These are phyloP conservation scores for Asobara japonica DNA, from an alignment of 1,140 invertebrate genomes.

Conservation along the genomic window DNA sequence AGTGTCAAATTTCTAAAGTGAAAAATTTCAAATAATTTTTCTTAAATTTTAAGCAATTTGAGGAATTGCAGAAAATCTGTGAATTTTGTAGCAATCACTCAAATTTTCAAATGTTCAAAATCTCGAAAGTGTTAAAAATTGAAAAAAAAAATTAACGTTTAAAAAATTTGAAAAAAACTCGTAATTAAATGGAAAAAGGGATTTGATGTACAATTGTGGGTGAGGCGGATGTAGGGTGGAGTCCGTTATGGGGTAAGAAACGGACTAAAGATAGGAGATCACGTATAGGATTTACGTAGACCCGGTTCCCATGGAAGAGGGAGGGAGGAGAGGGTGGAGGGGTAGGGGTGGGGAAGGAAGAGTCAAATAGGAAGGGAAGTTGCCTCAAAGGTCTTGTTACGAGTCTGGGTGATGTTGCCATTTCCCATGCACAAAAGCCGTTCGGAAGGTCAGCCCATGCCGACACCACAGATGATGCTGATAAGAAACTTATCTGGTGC, in stretches of 20 bases:
- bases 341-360: not conserved
- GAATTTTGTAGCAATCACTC: too few species aligned
- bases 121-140: too few species aligned
- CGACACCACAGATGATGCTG: conserved; percentile 40
- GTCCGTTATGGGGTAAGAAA: too few species aligned
- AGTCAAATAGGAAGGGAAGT: not conserved
- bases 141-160: too few species aligned
- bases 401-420: conserved; percentile 34
- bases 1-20: too few species aligned
- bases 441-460: conserved; percentile 31
- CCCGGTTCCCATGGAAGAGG: not conserved
- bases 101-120: too few species aligned
- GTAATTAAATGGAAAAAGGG: not conserved
- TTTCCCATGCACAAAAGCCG: conserved; percentile 42
- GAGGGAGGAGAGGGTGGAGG: not conserved
- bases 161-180: not conserved
- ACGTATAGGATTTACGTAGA: conserved; percentile 38
- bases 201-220: too few species aligned
- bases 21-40: too few species aligned
- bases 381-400: conserved; percentile 36
- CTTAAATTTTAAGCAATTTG: too few species aligned
- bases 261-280: conserved; percentile 21
- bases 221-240: too few species aligned
- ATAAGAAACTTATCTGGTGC: conserved; percentile 36
- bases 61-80: too few species aligned